A percentile compares a stretch with the other conserved stretches of the same genome.
These are phyloP conservation scores for Megathymus violae DNA, from an alignment of 1,140 invertebrate species.

Conservation along the genomic window DNA sequence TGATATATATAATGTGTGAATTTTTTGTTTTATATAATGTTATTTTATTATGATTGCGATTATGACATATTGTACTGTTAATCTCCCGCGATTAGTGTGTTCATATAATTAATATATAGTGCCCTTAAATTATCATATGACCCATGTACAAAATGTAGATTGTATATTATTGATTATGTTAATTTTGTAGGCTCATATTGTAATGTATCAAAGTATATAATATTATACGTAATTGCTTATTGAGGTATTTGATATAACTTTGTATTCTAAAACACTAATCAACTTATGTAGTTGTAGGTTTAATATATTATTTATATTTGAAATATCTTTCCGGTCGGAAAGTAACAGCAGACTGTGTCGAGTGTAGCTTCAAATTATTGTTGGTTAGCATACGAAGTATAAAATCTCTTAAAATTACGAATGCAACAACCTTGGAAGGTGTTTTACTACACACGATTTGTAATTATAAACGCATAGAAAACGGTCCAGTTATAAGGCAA, in stretches of 20 bases:
- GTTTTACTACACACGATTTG: too few species aligned
- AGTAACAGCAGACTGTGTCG: too few species aligned
- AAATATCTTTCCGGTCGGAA: too few species aligned
- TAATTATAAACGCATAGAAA: too few species aligned
- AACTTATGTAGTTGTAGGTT: background rate
- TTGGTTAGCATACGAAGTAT: too few species aligned
- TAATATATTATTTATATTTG: background rate
- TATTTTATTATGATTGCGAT: conserved; percentile 30
- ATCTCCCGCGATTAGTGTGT: conserved; percentile 63
- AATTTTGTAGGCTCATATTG: conserved; percentile 41
- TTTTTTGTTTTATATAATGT: conserved; percentile 51
- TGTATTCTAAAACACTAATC: conserved; percentile 6
- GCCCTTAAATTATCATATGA: conserved; percentile 39
- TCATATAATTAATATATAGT: conserved; percentile 45
- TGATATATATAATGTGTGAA: conserved; percentile 75
- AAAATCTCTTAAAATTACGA: too few species aligned
- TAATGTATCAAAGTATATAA: conserved; percentile 7
- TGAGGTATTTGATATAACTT: conserved; percentile 16
- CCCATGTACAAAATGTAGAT: conserved; percentile 64
- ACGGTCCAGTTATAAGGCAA: too few species aligned
- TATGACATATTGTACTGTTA: conserved; percentile 39
- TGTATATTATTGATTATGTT: conserved; percentile 57
- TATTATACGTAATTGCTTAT: conserved; percentile 3
- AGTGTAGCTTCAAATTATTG: too few species aligned
- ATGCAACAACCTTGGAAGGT: too few species aligned